Evolutionary conservation across 1,140 invertebrate genomes (phyloP), one percentile per base, ranked within the genome.

Genomic region (Atopsyche davidsoni): DNA sequence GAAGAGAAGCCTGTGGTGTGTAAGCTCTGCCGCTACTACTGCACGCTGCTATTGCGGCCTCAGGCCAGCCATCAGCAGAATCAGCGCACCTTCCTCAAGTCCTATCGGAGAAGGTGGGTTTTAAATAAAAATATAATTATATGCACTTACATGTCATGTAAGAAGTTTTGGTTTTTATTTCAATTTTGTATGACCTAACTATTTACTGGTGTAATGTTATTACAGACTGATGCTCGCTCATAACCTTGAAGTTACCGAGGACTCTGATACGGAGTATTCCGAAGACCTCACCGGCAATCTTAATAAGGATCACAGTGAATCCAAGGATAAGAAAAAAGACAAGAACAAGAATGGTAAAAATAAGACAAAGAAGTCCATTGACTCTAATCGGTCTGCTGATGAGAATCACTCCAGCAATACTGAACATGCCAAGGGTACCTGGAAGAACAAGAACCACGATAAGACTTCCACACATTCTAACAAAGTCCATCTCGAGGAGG

Each of bases 11-110:
- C 80, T 0, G 79, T 86, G 54, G 78, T 89, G 9, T 90, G 87
- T 66, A 89, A 89, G 67, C 64, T 85, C 3, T 90, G 87, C 59
- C 79, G 83, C 49, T 85, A 85, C 60, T 89, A 85, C 64, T 82
- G 80, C 43, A 77, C 81, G 36, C 61, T 87, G 16, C 70, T 86
- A 21, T 69, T 86, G 46, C 85, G 86, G 44, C 73, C 74, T 10
- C 64, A 59, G 3, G 58, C 70, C 4, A 62, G 77, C 51, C 55
- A 71, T 58, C 73, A 79, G 35, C 75, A 74, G 18, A 75, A 76
- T 52, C 78, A 79, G 44, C 70, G 72, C 11, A 73, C 75, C 10
- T 86, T 85, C 49, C 76, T 76, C 39, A 78, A 72, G 56, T 79
- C 77, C 47, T 87, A 88, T 63, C 72, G 80, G n/a, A 81, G 79